Evolutionary conservation across 2,888 invertebrate genomes (phyloP).

Genomic region (Ecliptopera silaceata): DNA sequence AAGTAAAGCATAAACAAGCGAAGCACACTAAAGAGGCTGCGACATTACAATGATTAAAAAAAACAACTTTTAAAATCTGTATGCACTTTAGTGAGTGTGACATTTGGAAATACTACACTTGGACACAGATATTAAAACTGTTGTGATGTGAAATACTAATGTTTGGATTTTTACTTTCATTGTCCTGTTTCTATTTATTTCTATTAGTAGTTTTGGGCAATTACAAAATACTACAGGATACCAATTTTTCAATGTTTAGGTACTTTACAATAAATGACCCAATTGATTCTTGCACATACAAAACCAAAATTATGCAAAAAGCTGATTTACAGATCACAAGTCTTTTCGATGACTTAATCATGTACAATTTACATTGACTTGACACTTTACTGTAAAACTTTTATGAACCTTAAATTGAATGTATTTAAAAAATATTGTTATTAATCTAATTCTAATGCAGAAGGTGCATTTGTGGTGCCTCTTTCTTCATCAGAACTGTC

Average conservation of each 20-base stretch:
- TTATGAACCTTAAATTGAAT: conserved; percentile 25
- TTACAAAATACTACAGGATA: too few species aligned
- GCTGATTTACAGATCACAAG: conserved; percentile 22
- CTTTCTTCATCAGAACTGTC: conserved; percentile 84
- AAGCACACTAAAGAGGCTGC: neutral
- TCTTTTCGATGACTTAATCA: conserved; percentile 21
- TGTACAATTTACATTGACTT: conserved; percentile 12
- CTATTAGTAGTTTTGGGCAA: too few species aligned
- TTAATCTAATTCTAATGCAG: conserved; percentile 78
- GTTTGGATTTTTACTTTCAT: too few species aligned
- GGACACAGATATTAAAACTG: too few species aligned
- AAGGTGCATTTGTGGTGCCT: conserved; percentile 57
- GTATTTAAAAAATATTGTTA: conserved; percentile 16
- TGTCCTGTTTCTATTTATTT: too few species aligned
- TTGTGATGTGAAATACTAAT: too few species aligned
- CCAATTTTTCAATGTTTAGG: neutral
- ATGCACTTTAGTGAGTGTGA: too few species aligned
- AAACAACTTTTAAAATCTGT: too few species aligned
- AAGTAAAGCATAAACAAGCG: neutral
- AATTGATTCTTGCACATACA: conserved; percentile 3
- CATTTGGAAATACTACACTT: too few species aligned
- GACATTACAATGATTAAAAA: too few species aligned
- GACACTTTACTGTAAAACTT: conserved; percentile 16
- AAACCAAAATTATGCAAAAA: conserved; percentile 12
- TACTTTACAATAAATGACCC: neutral